A percentile compares a stretch with the other conserved stretches of the same genome.
phyloP scores from a whole-genome alignment of 1,140 invertebrate genomes.

The Prorops nasuta region DNA sequence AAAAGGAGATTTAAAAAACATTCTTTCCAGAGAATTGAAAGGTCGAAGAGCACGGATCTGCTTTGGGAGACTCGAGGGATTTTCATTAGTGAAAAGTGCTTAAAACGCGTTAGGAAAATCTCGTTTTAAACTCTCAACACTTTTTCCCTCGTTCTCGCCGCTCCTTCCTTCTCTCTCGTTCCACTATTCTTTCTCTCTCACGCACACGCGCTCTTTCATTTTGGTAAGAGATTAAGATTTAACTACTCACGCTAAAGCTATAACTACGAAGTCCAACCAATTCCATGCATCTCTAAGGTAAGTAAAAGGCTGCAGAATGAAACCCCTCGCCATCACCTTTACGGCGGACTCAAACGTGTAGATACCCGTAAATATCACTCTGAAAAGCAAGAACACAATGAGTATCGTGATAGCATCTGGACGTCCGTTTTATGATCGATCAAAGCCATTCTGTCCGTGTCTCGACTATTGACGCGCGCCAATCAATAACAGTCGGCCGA shows the following conservation, averaged over 20 bases:
- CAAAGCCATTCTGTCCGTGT: too few relatives aligned
- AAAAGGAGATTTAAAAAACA: too few relatives aligned
- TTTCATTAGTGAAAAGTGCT: too few relatives aligned
- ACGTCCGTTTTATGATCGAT: background rate
- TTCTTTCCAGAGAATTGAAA: too few relatives aligned
- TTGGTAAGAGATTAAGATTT: conserved; percentile 37
- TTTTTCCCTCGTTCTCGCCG: too few relatives aligned
- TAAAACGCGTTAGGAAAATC: too few relatives aligned
- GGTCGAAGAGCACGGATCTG: too few relatives aligned
- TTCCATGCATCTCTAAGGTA: conserved; percentile 99
- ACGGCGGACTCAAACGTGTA: conserved; percentile 98
- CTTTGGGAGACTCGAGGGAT: too few relatives aligned
- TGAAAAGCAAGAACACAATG: conserved; percentile 61
- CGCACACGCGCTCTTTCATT: too few relatives aligned
- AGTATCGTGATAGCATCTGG: background rate
- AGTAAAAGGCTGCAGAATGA: conserved; percentile 98
- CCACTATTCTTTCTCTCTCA: background rate
- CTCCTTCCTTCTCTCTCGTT: background rate
- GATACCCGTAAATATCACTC: conserved; percentile 99
- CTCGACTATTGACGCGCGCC: conserved; percentile 10
- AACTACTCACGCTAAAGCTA: conserved; percentile 97
- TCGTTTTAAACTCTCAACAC: too few relatives aligned
- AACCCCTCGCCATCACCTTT: conserved; percentile 98
- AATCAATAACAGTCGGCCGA: background rate
- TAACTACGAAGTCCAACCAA: conserved; percentile 99